Base-by-base conservation (phyloP, 1,140 invertebrate genomes). In the Sogatella furcifera region DNA sequence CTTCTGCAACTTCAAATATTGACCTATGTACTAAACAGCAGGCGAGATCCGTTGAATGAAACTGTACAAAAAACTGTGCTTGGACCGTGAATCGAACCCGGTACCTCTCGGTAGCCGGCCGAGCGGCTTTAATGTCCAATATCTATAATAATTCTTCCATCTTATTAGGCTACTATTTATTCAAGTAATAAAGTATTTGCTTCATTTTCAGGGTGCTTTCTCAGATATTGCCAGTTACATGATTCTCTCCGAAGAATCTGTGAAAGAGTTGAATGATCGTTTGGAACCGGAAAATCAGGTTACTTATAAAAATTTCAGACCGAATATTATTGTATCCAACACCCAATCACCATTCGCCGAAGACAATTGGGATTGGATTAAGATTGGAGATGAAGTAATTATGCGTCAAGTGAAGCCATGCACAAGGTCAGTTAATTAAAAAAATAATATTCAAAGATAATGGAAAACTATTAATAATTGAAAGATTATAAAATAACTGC, bases 161-260 rank as follows among this genome's bases (percentile, higher is more conserved):
- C n/a, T n/a, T n/a, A n/a, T n/a, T n/a, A n/a, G n/a, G n/a, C n/a
- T n/a, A n/a, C n/a, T n/a, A n/a, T n/a, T n/a, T n/a, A n/a, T n/a
- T n/a, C n/a, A n/a, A n/a, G n/a, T n/a, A n/a, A n/a, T n/a, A n/a
- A n/a, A n/a, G n/a, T n/a, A n/a, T n/a, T n/a, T n/a, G n/a, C n/a
- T n/a, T n/a, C n/a, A n/a, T n/a, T 52, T 55, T 22, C 41, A 60
- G 76, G 77, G 78, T 15, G 68, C 70, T 10, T 76, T 74, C 21
- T 69, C 71, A 21, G 77, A 79, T 69, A 66, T 73, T 3, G 71
- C 76, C 8, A 72, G 76, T 43, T 79, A 71, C 57, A 74, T 77
- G 72, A 60, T 79, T 5, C 74, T 78, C 65, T 72, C 73, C 54
- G 63, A 71, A 19, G 60, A 69, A 3, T 80, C 78, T 0, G 41